Base-by-base conservation (phyloP, 2,797 vertebrate species). In the Hemibagrus guttatus region DNA sequence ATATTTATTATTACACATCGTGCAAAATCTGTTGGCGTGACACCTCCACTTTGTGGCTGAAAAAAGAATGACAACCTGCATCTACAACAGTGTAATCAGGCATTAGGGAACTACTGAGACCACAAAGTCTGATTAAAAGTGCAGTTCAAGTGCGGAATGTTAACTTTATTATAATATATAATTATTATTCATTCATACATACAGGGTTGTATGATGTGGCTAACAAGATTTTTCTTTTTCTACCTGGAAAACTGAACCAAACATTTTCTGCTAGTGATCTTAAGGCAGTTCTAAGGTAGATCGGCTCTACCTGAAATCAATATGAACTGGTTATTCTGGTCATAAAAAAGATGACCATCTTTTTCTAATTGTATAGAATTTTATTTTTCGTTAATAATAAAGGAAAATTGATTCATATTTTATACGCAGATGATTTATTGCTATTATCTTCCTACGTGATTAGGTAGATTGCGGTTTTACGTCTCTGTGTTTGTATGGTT, bases 31-130 rank as follows among this genome's bases (percentile, higher is more conserved):
- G 63, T 68, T 54, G 9, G 5, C 54, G 54, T 68, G 19, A 52
- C 46, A 31, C 42, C 52, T 31, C 74, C 80, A 82, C n/a, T 26
- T 81, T 64, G 35, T 63, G 79, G 39, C 59, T 81, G 19, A 28
- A 64, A 81, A 64, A 49, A 19, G 12, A 61, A 42, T 16, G 26
- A 35, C 52, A 78, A 78, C n/a, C 39, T 81, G 2, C 14, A 21
- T 11, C 0, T 64, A 52, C 26, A 59, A 56, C 13, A 12, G 1
- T 2, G 6, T 56, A 56, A 78, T 78, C 56, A 59, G 11, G 59
- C 19, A 59, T 79, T 39, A 39, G 31, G 21, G 23, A 58, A 58
- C 14, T 78, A 54, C 28, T 35, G 17, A 56, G 28, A 16, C 17
- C 52, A 23, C 9, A 61, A 59, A 61, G 19, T 39, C 2, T 35